phyloP scores from a whole-genome alignment of 2,888 invertebrate genomes.

The Vanessa cardui region DNA sequence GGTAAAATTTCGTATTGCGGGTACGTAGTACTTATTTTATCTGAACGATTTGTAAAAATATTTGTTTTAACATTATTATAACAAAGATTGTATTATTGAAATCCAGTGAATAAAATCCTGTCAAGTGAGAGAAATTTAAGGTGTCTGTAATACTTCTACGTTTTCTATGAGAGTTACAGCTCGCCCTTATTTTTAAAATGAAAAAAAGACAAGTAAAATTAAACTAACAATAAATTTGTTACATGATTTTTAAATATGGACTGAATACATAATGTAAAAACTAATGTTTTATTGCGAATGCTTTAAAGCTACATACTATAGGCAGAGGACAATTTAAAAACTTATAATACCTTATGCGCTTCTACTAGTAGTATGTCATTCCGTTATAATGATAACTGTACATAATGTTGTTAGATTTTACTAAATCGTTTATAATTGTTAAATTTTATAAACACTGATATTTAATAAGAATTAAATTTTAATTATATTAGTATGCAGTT shows the following conservation, averaged over 20 bases:
- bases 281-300: too few relatives aligned
- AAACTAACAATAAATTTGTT: too few relatives aligned
- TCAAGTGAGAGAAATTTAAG: too few relatives aligned
- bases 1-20: background rate
- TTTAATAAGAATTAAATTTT: conserved; percentile 15
- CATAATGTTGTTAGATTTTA: background rate
- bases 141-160: too few relatives aligned
- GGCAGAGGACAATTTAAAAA: too few relatives aligned
- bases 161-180: too few relatives aligned
- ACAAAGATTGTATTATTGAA: background rate
- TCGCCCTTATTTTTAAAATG: too few relatives aligned
- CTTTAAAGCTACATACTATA: too few relatives aligned
- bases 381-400: background rate
- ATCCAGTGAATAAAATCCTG: background rate
- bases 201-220: too few relatives aligned
- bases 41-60: background rate
- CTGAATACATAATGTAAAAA: too few relatives aligned
- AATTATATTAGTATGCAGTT: conserved; percentile 2
- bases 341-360: too few relatives aligned
- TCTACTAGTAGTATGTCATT: background rate
- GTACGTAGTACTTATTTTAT: conserved; percentile 3
- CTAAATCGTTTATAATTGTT: conserved; percentile 4
- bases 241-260: too few relatives aligned
- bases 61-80: background rate
- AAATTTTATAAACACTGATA: conserved; percentile 13